Conservation (phyloP, 2,888 invertebrate species). For the Sclerodermus sp. region DNA sequence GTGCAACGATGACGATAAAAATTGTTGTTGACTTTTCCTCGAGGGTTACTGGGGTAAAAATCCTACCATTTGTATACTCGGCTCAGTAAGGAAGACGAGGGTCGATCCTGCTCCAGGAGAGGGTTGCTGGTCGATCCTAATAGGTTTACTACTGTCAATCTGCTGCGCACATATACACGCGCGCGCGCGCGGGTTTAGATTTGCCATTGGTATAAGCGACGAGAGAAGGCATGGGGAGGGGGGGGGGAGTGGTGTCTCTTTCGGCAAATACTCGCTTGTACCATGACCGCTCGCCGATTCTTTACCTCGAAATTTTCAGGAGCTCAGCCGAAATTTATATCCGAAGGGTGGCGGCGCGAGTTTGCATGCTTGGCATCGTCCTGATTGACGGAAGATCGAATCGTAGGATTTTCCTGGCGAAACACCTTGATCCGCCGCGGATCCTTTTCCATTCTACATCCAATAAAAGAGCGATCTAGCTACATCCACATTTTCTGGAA, state of each 20-base stretch:
- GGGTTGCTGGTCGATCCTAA: constrained; percentile 20
- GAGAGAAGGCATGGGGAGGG: no score
- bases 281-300: no score
- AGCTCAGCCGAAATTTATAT: background rate
- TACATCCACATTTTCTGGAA: no score
- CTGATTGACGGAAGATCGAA: constrained; percentile 13
- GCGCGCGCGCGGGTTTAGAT: no score
- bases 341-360: background rate
- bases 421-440: no score
- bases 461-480: no score
- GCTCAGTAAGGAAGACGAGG: constrained; percentile 6
- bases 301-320: background rate
- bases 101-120: constrained; percentile 10
- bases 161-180: no score
- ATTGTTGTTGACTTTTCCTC: background rate
- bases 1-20: background rate
- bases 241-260: no score
- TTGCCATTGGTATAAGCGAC: no score
- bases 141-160: constrained; percentile 28
- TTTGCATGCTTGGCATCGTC: background rate
- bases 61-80: no score
- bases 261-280: no score
- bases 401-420: constrained; percentile 1
- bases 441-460: no score
- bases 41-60: background rate